phyloP scores from a whole-genome alignment of 2,113 vertebrate genomes.

The Ciconia maguari region DNA sequence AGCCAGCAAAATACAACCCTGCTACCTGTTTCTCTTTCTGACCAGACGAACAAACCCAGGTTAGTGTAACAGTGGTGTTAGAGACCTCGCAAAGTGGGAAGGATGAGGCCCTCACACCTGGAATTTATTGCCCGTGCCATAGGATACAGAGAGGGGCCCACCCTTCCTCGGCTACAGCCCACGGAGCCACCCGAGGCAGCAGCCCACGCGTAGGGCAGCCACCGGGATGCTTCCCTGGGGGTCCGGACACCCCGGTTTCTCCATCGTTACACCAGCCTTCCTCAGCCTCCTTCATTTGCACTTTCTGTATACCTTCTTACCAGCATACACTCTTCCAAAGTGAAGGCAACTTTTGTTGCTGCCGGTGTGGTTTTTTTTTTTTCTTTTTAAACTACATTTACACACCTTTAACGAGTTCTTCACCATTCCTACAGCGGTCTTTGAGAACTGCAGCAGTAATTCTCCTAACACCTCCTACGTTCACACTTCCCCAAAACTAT shows the following conservation, averaged over 20 bases:
- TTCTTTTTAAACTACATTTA: neutral
- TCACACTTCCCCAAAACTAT: neutral
- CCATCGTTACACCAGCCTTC: neutral
- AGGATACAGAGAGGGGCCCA: no score
- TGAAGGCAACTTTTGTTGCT: neutral
- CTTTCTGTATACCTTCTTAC: neutral
- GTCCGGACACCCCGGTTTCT: neutral
- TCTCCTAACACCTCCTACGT: neutral
- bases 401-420: neutral
- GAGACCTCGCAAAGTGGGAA: neutral
- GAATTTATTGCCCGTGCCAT: neutral
- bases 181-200: neutral
- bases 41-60: neutral
- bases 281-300: neutral
- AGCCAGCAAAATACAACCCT: neutral
- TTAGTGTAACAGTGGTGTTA: accelerated
- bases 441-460: neutral
- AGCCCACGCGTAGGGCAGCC: neutral
- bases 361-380: neutral
- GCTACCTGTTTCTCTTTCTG: neutral
- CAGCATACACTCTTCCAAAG: neutral
- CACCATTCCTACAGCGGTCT: neutral
- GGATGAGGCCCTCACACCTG: neutral
- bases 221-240: accelerated
- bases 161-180: no score